A percentile compares a stretch with the other conserved stretches of the same genome.
Evolutionary conservation across 2,797 vertebrate genomes (phyloP).

Genomic region (Lutjanus campechanus): DNA sequence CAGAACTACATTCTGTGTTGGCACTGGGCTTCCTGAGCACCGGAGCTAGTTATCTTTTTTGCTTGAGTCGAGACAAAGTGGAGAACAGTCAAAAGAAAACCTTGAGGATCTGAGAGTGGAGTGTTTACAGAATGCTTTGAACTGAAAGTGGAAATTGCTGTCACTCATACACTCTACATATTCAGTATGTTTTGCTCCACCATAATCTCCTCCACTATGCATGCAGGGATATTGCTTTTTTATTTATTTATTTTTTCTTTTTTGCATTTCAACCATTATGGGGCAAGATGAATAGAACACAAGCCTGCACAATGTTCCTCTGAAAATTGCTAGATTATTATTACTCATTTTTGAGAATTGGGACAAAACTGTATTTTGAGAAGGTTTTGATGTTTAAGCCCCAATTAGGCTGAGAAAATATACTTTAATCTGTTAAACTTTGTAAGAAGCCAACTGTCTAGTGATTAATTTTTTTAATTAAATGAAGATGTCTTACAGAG

Average conservation of each 20-base stretch:
- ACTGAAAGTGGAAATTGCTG: background rate
- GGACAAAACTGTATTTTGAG: no score
- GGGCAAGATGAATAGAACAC: no score
- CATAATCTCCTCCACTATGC: background rate
- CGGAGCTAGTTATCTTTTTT: background rate
- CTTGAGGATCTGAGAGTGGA: background rate
- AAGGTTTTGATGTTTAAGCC: no score
- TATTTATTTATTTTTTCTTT: background rate
- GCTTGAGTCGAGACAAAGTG: background rate
- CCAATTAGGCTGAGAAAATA: no score
- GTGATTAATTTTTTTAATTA: background rate
- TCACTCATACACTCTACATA: background rate
- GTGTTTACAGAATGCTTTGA: constrained; percentile 8
- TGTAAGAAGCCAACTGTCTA: no score
- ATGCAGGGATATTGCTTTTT: background rate
- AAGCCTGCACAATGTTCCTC: background rate
- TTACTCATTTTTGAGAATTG: no score
- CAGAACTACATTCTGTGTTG: background rate
- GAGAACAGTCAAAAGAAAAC: background rate
- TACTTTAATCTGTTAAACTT: no score
- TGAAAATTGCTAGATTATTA: no score
- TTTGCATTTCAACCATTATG: no score
- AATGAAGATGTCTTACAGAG: no score
- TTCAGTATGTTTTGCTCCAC: background rate
- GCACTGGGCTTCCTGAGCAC: background rate